Evolutionary conservation across 2,797 vertebrate species (phyloP).

Genomic region (Myotis daubentonii): DNA sequence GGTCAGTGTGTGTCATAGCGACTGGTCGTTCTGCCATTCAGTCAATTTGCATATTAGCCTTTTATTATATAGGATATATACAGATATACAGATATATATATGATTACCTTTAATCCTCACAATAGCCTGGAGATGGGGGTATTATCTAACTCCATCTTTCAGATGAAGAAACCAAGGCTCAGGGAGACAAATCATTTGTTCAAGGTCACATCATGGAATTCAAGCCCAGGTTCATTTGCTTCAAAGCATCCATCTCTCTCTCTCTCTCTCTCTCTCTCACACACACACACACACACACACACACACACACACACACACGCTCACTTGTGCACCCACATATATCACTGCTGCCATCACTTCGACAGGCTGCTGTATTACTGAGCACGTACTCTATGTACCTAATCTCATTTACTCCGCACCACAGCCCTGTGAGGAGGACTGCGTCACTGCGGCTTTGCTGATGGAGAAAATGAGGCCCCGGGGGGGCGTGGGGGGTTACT

Average conservation of each 20-base stretch:
- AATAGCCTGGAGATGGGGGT: background rate
- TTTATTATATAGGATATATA: no score
- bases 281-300: background rate
- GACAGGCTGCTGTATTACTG: fast-evolving
- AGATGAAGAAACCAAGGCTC: background rate
- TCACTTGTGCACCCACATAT: fast-evolving
- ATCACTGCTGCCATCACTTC: background rate
- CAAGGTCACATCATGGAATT: background rate
- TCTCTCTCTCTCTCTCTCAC: no score
- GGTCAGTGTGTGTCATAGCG: no score
- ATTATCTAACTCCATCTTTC: background rate
- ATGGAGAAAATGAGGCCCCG: background rate
- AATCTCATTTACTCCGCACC: background rate
- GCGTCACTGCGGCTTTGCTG: background rate
- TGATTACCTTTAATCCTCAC: background rate
- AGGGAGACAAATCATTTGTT: background rate
- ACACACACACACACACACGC: fast-evolving
- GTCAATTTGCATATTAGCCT: no score
- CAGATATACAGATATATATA: no score
- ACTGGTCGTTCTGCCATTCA: no score
- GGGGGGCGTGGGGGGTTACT: background rate
- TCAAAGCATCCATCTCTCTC: background rate
- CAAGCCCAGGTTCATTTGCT: background rate
- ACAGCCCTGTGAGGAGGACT: background rate
- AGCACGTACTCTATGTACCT: fast-evolving